Conservation (phyloP, 2,113 vertebrate genomes). For the Paedocypris sp. region DNA sequence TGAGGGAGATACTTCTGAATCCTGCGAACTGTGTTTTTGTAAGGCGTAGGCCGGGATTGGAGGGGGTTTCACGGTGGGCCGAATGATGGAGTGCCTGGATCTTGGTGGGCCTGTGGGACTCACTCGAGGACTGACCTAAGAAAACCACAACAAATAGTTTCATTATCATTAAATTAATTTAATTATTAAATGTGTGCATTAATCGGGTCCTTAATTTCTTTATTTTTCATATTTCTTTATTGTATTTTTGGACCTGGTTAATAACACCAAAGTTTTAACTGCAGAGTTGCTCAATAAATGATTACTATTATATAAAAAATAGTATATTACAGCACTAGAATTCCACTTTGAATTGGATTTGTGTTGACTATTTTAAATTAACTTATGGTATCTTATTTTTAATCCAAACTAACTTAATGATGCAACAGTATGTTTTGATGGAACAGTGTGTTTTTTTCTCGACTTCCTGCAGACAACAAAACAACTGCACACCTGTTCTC, state of each 20-base stretch:
- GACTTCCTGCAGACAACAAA: neutral
- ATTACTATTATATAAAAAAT: too few species aligned
- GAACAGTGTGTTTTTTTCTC: too few species aligned
- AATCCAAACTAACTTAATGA: neutral
- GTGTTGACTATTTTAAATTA: neutral
- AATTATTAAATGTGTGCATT: neutral
- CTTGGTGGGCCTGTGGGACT: conserved; percentile 41
- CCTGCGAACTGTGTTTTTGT: conserved; percentile 8
- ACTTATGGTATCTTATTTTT: neutral
- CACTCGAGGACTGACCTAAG: conserved; percentile 27
- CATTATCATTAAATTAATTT: neutral
- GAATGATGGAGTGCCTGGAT: conserved; percentile 35
- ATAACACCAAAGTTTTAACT: too few species aligned
- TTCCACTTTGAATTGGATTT: neutral
- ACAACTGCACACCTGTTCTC: conserved; percentile 61
- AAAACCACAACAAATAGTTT: neutral
- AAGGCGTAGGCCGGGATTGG: conserved; percentile 40
- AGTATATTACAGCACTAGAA: too few species aligned
- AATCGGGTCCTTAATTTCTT: too few species aligned
- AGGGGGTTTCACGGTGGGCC: conserved; percentile 52
- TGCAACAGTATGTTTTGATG: neutral
- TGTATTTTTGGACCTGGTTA: too few species aligned
- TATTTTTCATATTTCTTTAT: too few species aligned
- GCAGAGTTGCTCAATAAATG: too few species aligned
- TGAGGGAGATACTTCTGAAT: conserved; percentile 20